Percentiles rank a stretch among this genome's conserved stretches.
phyloP scores from a whole-genome alignment of 1,140 invertebrate genomes.

The roundworm (Caenorhabditis elegans) region WBcel235 BX284606.5:2601001-2601500 shows the following conservation, averaged over 20 bases:
- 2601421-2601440: slow-evolving; percentile 23
- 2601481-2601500: neutral
- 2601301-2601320: neutral
- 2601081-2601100: neutral
- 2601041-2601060: neutral
- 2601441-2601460: slow-evolving; percentile 33
- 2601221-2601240: neutral
- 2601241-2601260: neutral
- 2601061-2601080: neutral
- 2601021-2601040: neutral
- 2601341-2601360: no score
- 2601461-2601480: neutral
- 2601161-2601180: neutral
- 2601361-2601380: neutral
- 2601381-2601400: neutral
- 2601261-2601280: neutral
- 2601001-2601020: slow-evolving; percentile 15
- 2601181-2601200: slow-evolving; percentile 29
- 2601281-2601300: neutral
- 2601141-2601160: no score
- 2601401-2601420: neutral
- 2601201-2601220: neutral
- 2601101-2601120: neutral
- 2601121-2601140: neutral
- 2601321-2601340: neutral